A percentile compares a stretch with the other conserved stretches of the same genome.
Evolutionary conservation across 2,888 invertebrate genomes (phyloP).

Genomic region (Acanthosepion pharaonis): DNA sequence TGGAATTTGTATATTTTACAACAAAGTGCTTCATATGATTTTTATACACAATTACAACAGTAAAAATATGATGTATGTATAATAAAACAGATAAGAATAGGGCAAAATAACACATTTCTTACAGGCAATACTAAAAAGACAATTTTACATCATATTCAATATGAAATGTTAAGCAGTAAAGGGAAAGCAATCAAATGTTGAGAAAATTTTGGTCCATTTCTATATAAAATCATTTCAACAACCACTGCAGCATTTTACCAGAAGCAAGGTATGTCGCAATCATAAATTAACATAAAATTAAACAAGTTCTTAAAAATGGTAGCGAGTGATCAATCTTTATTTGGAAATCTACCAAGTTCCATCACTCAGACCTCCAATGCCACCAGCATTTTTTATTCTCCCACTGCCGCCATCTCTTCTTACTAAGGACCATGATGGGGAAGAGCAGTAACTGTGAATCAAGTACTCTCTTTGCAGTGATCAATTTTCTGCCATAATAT

Average conservation of each 20-base stretch:
- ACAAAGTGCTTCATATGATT: background rate
- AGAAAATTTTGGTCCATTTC: background rate
- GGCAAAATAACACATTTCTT: background rate
- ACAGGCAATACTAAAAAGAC: background rate
- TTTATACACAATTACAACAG: background rate
- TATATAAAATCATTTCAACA: background rate
- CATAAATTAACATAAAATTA: slow-evolving; percentile 11
- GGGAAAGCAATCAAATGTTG: background rate
- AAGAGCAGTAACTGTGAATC: background rate
- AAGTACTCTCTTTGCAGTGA: background rate
- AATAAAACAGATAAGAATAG: background rate
- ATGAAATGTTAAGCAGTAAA: background rate
- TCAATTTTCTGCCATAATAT: slow-evolving; percentile 17
- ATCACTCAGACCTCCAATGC: background rate
- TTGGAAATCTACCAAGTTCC: background rate
- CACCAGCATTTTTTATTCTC: background rate
- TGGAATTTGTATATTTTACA: too few species aligned
- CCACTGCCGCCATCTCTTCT: background rate
- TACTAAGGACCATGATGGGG: background rate
- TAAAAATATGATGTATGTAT: background rate
- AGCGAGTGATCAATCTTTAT: background rate
- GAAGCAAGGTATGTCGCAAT: background rate
- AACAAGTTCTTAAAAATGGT: background rate
- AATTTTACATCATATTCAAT: background rate
- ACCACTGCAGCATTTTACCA: background rate